Conservation (phyloP, 2,888 invertebrate species). For the Troides helena region DNA sequence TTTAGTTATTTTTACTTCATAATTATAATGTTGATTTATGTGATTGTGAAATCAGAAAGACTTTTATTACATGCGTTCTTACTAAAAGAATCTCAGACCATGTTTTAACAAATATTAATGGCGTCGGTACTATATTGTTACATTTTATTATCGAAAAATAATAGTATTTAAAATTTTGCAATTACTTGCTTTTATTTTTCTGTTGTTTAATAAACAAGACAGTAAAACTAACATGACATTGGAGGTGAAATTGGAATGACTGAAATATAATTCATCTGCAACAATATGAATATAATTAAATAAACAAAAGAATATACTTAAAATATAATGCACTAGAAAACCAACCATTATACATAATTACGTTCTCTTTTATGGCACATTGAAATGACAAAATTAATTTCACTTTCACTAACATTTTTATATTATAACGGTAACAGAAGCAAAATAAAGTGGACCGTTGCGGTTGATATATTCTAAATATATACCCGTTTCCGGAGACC, state of each 20-base stretch:
- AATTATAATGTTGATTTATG: neutral
- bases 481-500: constrained; percentile 16
- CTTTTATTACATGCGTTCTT: too few species aligned
- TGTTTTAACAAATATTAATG: neutral
- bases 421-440: constrained; percentile 26
- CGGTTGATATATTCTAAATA: constrained; percentile 10
- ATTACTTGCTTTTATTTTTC: neutral
- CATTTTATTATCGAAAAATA: too few species aligned
- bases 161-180: neutral
- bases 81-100: too few species aligned
- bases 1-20: neutral
- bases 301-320: constrained; percentile 2
- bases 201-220: neutral
- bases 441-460: constrained; percentile 18
- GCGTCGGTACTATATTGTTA: neutral
- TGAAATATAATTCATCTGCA: neutral
- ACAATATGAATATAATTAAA: neutral
- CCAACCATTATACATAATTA: constrained; percentile 18
- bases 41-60: too few species aligned
- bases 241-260: neutral
- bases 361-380: constrained; percentile 22
- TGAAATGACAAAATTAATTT: constrained; percentile 28
- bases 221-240: neutral
- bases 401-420: constrained; percentile 28
- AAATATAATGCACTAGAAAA: constrained; percentile 15